phyloP scores from a whole-genome alignment of 2,113 vertebrate species.

The Gadus macrocephalus region DNA sequence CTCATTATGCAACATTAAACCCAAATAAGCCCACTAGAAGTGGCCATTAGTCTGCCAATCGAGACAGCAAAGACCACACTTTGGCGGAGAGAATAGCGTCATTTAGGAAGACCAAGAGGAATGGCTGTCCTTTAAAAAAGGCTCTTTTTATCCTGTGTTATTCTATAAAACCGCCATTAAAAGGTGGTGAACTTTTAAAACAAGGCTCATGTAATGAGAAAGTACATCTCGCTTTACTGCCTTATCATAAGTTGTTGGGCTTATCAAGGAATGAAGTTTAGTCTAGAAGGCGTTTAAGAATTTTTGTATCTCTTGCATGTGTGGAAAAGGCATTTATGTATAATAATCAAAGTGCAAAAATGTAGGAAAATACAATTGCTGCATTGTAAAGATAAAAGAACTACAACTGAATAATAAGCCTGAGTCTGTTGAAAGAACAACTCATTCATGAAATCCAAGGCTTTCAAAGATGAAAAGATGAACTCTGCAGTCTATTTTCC shows the following conservation, averaged over 20 bases:
- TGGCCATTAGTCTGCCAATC: slow-evolving; percentile 65
- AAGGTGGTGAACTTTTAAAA: slow-evolving; percentile 74
- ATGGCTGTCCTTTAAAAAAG: slow-evolving; percentile 61
- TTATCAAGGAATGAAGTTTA: slow-evolving; percentile 42
- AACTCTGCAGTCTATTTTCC: slow-evolving; percentile 8
- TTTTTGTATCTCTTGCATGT: slow-evolving; percentile 11
- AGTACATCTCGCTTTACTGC: slow-evolving; percentile 43
- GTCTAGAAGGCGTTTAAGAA: slow-evolving; percentile 24
- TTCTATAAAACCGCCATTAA: slow-evolving; percentile 75
- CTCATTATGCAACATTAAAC: slow-evolving; percentile 79
- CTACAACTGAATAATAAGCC: too few relatives aligned
- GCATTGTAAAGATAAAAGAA: not conserved
- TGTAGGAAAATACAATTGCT: not conserved
- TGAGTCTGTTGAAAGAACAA: slow-evolving; percentile 5
- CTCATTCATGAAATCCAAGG: slow-evolving; percentile 13
- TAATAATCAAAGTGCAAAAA: not conserved
- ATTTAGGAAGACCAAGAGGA: slow-evolving; percentile 61
- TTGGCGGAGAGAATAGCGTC: slow-evolving; percentile 56
- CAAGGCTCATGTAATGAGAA: slow-evolving; percentile 55
- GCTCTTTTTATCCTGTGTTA: slow-evolving; percentile 63
- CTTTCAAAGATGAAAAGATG: slow-evolving; percentile 1
- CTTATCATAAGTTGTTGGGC: slow-evolving; percentile 29
- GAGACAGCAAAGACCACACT: slow-evolving; percentile 60
- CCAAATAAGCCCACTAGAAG: slow-evolving; percentile 71
- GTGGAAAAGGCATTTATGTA: too few relatives aligned